A percentile compares a stretch with the other conserved stretches of the same genome.
Evolutionary conservation across 2,113 vertebrate species (phyloP).

Genomic region (Chlorodrepanis virens): DNA sequence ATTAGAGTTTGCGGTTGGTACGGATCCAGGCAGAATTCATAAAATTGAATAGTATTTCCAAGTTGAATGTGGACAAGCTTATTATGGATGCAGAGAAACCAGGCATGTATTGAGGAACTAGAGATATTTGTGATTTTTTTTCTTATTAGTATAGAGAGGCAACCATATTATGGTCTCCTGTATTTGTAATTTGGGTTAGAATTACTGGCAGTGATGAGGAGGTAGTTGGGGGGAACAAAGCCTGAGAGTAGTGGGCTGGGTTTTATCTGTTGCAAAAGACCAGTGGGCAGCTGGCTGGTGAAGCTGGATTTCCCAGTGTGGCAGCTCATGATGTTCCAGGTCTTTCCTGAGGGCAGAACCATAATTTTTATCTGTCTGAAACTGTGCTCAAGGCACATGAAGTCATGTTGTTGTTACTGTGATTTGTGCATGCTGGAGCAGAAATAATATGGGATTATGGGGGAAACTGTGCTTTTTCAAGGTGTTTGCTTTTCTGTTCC

Average conservation of each 20-base stretch:
- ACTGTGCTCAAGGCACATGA: background rate
- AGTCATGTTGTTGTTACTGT: background rate
- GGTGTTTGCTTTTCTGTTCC: background rate
- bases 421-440: accelerated
- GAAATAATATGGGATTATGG: background rate
- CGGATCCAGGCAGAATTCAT: constrained; percentile 18
- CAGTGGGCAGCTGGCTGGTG: background rate
- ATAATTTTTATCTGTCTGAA: background rate
- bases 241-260: background rate
- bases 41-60: background rate
- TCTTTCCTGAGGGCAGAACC: background rate
- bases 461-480: background rate
- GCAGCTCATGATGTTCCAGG: background rate
- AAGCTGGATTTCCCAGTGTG: background rate
- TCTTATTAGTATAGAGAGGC: background rate
- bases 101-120: background rate
- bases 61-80: background rate
- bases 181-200: background rate
- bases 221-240: accelerated
- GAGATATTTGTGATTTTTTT: background rate
- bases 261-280: background rate
- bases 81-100: background rate
- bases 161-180: background rate
- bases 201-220: background rate
- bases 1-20: background rate